Conservation (phyloP, 1,140 invertebrate species). For the Chymomyza costata region DNA sequence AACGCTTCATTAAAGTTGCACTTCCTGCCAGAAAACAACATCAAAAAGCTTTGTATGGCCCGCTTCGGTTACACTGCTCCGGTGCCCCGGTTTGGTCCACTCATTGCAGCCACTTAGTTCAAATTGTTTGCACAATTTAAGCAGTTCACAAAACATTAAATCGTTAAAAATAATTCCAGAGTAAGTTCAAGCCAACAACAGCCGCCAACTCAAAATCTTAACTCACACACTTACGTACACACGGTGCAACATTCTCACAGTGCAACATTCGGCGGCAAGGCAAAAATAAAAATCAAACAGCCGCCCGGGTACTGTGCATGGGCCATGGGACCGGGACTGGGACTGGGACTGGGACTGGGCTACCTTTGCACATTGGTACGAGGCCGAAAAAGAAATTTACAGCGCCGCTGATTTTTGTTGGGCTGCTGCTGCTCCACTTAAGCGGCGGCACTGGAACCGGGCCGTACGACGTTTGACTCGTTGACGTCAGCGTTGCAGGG, state of each 20-base stretch:
- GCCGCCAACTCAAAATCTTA: slow-evolving; percentile 28
- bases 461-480: slow-evolving; percentile 39
- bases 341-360: no score
- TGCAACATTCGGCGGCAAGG: background rate
- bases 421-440: slow-evolving; percentile 54
- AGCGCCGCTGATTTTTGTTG: slow-evolving; percentile 49
- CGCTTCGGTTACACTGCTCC: slow-evolving; percentile 26
- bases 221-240: slow-evolving; percentile 14
- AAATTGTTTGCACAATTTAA: slow-evolving; percentile 73
- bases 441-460: slow-evolving; percentile 29
- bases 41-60: slow-evolving; percentile 52
- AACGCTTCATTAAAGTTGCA: slow-evolving; percentile 71
- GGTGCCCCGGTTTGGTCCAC: slow-evolving; percentile 27
- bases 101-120: slow-evolving; percentile 59
- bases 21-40: slow-evolving; percentile 56
- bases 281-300: no score
- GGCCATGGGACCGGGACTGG: no score
- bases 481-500: slow-evolving; percentile 16
- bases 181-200: slow-evolving; percentile 6
- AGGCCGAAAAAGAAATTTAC: slow-evolving; percentile 66
- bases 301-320: no score
- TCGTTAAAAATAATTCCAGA: slow-evolving; percentile 58
- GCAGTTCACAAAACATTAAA: slow-evolving; percentile 71
- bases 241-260: slow-evolving; percentile 47
- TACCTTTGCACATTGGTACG: slow-evolving; percentile 20